Evolutionary conservation across 2,888 invertebrate species (phyloP).

Genomic region (Drosophila tanythrix): DNA sequence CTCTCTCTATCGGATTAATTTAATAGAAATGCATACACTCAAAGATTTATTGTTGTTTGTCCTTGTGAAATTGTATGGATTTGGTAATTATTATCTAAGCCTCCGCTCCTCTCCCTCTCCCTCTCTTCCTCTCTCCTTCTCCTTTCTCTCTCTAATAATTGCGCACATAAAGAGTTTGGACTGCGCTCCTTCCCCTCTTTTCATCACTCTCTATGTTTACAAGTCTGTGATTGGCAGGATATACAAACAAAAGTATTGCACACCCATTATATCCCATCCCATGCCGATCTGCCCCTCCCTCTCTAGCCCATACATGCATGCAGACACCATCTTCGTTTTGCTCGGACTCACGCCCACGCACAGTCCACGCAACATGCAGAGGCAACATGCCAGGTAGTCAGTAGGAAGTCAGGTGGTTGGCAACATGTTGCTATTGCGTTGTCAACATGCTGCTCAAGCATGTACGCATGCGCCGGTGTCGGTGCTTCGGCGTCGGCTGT

Average conservation of each 20-base stretch:
- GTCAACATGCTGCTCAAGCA: conserved; percentile 53
- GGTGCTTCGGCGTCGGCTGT: conserved; percentile 10
- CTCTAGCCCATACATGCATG: conserved; percentile 1
- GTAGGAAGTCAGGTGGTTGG: conserved; percentile 34
- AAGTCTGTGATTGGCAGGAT: conserved; percentile 54
- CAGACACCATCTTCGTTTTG: conserved; percentile 25
- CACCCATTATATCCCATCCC: neutral
- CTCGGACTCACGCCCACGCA: conserved; percentile 55
- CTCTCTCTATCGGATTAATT: neutral
- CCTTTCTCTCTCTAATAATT: neutral
- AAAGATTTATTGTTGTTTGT: neutral
- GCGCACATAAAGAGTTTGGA: neutral
- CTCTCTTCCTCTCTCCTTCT: neutral
- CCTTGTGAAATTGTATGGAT: neutral
- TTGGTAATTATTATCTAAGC: neutral
- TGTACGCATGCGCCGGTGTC: conserved; percentile 56
- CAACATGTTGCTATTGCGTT: conserved; percentile 15
- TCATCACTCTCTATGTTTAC: neutral
- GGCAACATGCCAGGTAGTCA: conserved; percentile 40
- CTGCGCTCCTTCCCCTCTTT: neutral
- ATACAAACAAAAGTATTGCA: conserved; percentile 17
- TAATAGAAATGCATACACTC: neutral
- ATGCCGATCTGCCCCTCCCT: neutral
- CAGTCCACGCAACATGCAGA: conserved; percentile 49
- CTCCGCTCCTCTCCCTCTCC: neutral